Percentiles rank a stretch among this genome's conserved stretches.
phyloP scores from a whole-genome alignment of 2,797 vertebrate species.

The Limosa lapponica region DNA sequence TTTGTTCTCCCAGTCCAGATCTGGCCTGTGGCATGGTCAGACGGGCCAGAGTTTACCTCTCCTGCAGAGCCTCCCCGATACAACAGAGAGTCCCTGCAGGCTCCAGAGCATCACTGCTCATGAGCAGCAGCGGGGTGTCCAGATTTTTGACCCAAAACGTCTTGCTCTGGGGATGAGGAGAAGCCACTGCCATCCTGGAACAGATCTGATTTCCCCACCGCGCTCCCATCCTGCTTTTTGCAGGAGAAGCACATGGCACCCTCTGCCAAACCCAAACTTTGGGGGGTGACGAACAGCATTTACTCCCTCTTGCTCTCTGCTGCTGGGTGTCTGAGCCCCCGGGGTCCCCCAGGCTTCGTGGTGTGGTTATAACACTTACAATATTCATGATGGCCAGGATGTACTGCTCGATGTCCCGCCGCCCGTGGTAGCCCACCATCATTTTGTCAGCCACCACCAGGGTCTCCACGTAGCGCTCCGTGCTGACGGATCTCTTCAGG shows the following conservation, averaged over 20 bases:
- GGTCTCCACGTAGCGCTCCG: slow-evolving; percentile 96
- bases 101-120: not conserved
- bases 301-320: not conserved
- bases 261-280: not conserved
- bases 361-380: slow-evolving; percentile 92
- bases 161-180: not conserved
- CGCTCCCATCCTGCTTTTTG: rapidly evolving
- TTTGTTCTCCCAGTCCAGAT: slow-evolving; percentile 1
- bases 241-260: not conserved
- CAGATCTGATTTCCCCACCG: not conserved
- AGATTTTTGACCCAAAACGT: not conserved
- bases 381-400: slow-evolving; percentile 99
- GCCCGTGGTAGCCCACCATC: slow-evolving; percentile 99
- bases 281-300: rapidly evolving
- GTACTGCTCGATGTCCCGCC: slow-evolving; percentile 97
- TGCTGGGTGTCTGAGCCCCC: not conserved
- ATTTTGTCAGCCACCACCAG: slow-evolving; percentile 98
- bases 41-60: not conserved
- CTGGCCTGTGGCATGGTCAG: not conserved
- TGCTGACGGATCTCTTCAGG: slow-evolving; percentile 94
- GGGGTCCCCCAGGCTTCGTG: not conserved
- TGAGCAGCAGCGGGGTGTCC: not conserved
- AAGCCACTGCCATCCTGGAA: not conserved
- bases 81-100: not conserved
- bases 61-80: not conserved